Evolutionary conservation across 2,888 invertebrate species (phyloP).

Genomic region (Torymus tubicola): DNA sequence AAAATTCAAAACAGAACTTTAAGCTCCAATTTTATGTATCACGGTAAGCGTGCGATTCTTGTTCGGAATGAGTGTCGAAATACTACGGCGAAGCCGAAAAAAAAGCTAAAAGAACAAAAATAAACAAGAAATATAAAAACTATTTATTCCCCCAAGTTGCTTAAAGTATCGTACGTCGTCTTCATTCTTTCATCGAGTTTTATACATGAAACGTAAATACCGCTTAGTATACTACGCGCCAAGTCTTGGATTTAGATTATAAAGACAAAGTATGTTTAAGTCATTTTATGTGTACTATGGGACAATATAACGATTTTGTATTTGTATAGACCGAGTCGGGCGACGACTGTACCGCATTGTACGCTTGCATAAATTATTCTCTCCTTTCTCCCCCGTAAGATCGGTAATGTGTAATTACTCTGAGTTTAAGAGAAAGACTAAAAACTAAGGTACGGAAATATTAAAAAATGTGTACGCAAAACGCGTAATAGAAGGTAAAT

Average conservation of each 20-base stretch:
- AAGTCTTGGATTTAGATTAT: constrained; percentile 56
- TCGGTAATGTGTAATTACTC: constrained; percentile 46
- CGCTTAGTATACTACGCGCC: constrained; percentile 51
- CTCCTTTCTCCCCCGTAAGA: constrained; percentile 12
- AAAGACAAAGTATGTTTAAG: constrained; percentile 65
- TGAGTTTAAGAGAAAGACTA: constrained; percentile 22
- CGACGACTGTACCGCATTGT: constrained; percentile 44
- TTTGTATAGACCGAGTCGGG: constrained; percentile 67
- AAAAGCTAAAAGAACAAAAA: constrained; percentile 46
- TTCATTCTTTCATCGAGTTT: constrained; percentile 53
- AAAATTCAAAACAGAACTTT: constrained; percentile 31
- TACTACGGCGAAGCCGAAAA: constrained; percentile 38
- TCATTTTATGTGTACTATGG: constrained; percentile 70
- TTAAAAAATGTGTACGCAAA: constrained; percentile 6
- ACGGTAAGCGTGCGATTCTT: constrained; percentile 32
- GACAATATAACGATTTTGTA: constrained; percentile 75
- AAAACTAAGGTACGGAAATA: constrained; percentile 18
- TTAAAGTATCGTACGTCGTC: constrained; percentile 56
- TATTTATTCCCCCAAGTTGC: constrained; percentile 55
- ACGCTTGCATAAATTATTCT: constrained; percentile 56
- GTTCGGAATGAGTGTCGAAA: constrained; percentile 34
- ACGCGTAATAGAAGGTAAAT: constrained; percentile 34
- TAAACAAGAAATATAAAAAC: constrained; percentile 38
- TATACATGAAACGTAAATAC: constrained; percentile 51
- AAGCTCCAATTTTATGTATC: constrained; percentile 28